phyloP scores from a whole-genome alignment of 1,140 invertebrate species.

The Anagrus nilaparvatae region DNA sequence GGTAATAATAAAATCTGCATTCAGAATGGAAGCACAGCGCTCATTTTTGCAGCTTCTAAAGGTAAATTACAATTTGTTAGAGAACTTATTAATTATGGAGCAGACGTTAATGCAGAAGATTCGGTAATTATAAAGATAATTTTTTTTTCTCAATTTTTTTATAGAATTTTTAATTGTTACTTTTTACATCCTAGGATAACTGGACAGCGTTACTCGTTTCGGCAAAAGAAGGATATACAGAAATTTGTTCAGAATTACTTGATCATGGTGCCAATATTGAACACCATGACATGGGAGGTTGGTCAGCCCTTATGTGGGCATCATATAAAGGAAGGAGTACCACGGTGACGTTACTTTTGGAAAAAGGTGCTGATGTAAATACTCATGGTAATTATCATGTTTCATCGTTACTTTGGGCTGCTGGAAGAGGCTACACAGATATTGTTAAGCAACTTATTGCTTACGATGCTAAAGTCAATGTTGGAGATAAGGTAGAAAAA shows the following conservation, averaged over 20 bases:
- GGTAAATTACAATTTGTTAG: slow-evolving; percentile 73
- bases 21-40: slow-evolving; percentile 82
- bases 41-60: slow-evolving; percentile 77
- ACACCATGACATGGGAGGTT: slow-evolving; percentile 89
- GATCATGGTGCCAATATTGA: slow-evolving; percentile 82
- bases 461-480: slow-evolving; percentile 84
- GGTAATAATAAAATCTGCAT: background rate
- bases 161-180: slow-evolving; percentile 1
- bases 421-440: slow-evolving; percentile 78
- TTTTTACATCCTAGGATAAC: slow-evolving; percentile 54
- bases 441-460: slow-evolving; percentile 74
- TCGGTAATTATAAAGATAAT: slow-evolving; percentile 43
- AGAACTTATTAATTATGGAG: slow-evolving; percentile 72
- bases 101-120: slow-evolving; percentile 85
- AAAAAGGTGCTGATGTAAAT: slow-evolving; percentile 86
- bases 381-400: slow-evolving; percentile 94
- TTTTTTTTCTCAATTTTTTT: slow-evolving; percentile 4
- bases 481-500: slow-evolving; percentile 68
- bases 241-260: slow-evolving; percentile 72
- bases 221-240: slow-evolving; percentile 77
- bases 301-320: slow-evolving; percentile 97
- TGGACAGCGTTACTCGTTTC: slow-evolving; percentile 89
- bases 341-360: slow-evolving; percentile 71
- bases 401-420: slow-evolving; percentile 86
- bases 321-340: slow-evolving; percentile 83